Conservation (phyloP, 2,113 vertebrate genomes). For the Chelonoidis abingdonii region DNA sequence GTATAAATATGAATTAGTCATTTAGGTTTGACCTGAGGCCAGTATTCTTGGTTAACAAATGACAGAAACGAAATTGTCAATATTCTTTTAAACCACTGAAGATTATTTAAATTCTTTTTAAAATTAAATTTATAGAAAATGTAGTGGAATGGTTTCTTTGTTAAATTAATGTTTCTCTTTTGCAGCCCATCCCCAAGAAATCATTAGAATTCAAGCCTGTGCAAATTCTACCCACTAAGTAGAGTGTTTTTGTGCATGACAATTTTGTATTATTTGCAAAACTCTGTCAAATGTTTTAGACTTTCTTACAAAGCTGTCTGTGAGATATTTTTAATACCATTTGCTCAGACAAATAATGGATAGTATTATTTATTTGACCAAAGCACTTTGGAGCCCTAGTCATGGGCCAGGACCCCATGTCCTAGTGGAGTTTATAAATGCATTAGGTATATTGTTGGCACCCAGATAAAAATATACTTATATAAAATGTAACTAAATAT, state of each 20-base stretch:
- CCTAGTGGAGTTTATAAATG: background rate
- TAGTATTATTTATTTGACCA: background rate
- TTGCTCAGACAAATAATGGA: background rate
- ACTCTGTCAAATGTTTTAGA: background rate
- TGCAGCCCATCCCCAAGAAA: background rate
- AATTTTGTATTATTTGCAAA: background rate
- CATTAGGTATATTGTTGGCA: background rate
- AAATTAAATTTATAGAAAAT: background rate
- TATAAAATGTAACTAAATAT: background rate
- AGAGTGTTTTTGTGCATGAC: background rate
- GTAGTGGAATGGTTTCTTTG: background rate
- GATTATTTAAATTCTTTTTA: background rate
- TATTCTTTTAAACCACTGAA: background rate
- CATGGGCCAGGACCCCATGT: background rate
- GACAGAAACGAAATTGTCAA: background rate
- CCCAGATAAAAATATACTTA: background rate
- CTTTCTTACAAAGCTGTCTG: background rate
- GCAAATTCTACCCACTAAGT: background rate
- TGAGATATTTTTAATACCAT: background rate
- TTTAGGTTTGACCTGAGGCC: slow-evolving; percentile 6
- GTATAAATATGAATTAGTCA: slow-evolving; percentile 21
- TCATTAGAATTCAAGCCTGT: background rate
- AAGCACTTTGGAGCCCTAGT: background rate
- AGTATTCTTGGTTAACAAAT: slow-evolving; percentile 21
- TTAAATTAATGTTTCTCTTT: background rate